phyloP scores from a whole-genome alignment of 2,888 invertebrate genomes.

The Nomada fabriciana region DNA sequence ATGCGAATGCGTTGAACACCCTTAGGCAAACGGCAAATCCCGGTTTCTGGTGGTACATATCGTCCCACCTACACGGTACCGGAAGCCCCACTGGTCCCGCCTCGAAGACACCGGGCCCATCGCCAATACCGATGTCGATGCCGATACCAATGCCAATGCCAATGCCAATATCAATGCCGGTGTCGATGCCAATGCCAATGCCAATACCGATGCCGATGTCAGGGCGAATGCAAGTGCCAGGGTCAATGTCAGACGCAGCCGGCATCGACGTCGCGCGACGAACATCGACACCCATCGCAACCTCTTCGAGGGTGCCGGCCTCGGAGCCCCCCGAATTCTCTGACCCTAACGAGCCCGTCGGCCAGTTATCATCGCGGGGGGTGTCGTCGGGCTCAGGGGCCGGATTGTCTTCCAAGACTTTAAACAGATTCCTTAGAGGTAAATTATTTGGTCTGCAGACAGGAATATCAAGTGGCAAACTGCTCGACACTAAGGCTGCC shows the following conservation, averaged over 20 bases:
- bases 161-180: slow-evolving; percentile 28
- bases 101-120: slow-evolving; percentile 81
- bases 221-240: slow-evolving; percentile 31
- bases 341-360: slow-evolving; percentile 35
- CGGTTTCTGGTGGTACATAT: slow-evolving; percentile 84
- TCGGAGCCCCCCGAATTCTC: slow-evolving; percentile 46
- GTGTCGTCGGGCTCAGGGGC: slow-evolving; percentile 70
- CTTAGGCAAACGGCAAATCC: slow-evolving; percentile 82
- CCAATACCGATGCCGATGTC: slow-evolving; percentile 25
- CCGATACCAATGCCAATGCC: slow-evolving; percentile 53
- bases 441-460: slow-evolving; percentile 70
- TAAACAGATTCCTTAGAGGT: slow-evolving; percentile 83
- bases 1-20: slow-evolving; percentile 72
- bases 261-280: slow-evolving; percentile 36
- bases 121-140: slow-evolving; percentile 67
- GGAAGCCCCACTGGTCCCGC: slow-evolving; percentile 80
- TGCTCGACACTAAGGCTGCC: slow-evolving; percentile 65
- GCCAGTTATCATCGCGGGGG: slow-evolving; percentile 39
- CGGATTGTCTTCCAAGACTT: slow-evolving; percentile 81
- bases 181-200: slow-evolving; percentile 39
- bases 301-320: slow-evolving; percentile 54
- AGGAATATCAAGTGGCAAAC: slow-evolving; percentile 60
- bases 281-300: slow-evolving; percentile 52
- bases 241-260: slow-evolving; percentile 39
- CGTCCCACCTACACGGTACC: slow-evolving; percentile 82